Evolutionary conservation across 2,797 vertebrate species (phyloP).

Genomic region (Antrozous pallidus): DNA sequence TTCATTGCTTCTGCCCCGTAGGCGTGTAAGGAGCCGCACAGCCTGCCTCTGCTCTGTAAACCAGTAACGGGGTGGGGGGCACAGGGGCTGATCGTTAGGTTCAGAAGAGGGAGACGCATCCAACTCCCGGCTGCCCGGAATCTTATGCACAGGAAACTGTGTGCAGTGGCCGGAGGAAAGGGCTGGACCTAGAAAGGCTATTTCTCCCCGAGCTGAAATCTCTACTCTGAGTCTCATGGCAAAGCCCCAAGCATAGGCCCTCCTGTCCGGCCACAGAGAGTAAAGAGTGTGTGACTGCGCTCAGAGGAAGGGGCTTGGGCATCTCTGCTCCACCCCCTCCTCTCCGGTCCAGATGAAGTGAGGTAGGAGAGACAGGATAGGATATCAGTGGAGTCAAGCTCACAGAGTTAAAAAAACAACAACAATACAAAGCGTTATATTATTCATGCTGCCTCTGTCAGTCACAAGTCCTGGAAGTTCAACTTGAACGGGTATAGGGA

Average conservation of each 20-base stretch:
- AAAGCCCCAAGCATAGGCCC: background rate
- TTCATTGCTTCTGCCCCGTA: slow-evolving; percentile 24
- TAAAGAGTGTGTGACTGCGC: background rate
- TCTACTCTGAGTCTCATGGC: background rate
- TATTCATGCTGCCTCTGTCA: background rate
- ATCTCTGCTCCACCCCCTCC: background rate
- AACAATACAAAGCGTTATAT: background rate
- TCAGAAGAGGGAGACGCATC: background rate
- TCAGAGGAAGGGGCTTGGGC: background rate
- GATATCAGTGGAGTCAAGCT: background rate
- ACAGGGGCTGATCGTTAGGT: slow-evolving; percentile 27
- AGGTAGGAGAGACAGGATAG: background rate
- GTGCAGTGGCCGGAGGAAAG: slow-evolving; percentile 8
- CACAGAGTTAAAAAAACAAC: background rate
- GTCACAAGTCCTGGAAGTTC: background rate
- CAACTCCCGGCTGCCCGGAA: background rate
- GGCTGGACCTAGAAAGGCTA: background rate
- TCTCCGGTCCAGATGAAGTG: background rate
- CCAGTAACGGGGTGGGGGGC: background rate
- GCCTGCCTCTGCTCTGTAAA: slow-evolving; percentile 7
- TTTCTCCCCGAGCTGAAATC: slow-evolving; percentile 16
- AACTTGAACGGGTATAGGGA: background rate
- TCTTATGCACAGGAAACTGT: background rate
- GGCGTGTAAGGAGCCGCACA: slow-evolving; percentile 31
- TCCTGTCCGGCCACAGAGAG: background rate